A percentile compares a stretch with the other conserved stretches of the same genome.
Conservation (phyloP, 1,140 invertebrate genomes). For the Orius laevigatus region DNA sequence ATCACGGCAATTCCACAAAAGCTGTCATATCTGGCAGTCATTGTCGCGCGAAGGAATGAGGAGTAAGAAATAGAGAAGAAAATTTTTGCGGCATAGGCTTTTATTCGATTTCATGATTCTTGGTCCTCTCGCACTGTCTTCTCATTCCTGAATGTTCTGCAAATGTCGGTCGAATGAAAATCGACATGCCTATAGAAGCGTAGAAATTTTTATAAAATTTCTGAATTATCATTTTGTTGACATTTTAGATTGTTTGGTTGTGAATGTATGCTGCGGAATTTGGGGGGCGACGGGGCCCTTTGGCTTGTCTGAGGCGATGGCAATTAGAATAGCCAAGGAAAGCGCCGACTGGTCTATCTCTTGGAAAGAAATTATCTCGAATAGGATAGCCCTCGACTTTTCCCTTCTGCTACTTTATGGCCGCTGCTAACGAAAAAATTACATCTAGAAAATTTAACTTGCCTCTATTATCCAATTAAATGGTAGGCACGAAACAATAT, state of each 20-base stretch:
- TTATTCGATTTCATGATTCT: conserved; percentile 9
- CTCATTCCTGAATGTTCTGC: conserved; percentile 18
- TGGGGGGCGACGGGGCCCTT: conserved; percentile 32
- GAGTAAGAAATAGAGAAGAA: too few relatives aligned
- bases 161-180: conserved; percentile 12
- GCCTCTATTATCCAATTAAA: neutral
- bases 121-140: conserved; percentile 6
- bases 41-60: too few relatives aligned
- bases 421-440: conserved; percentile 19
- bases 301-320: conserved; percentile 36
- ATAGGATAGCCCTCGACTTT: conserved; percentile 54
- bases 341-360: conserved; percentile 54
- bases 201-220: too few relatives aligned
- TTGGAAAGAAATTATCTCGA: conserved; percentile 51
- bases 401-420: conserved; percentile 39
- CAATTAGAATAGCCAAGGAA: conserved; percentile 43
- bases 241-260: conserved; percentile 28
- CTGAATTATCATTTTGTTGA: too few relatives aligned
- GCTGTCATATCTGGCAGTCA: too few relatives aligned
- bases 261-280: conserved; percentile 27
- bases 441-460: too few relatives aligned
- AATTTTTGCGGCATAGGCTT: too few relatives aligned
- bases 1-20: too few relatives aligned
- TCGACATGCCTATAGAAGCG: conserved; percentile 12
- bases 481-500: neutral